Evolutionary conservation across 1,140 invertebrate species (phyloP).

Genomic region (Platyura marginata): DNA sequence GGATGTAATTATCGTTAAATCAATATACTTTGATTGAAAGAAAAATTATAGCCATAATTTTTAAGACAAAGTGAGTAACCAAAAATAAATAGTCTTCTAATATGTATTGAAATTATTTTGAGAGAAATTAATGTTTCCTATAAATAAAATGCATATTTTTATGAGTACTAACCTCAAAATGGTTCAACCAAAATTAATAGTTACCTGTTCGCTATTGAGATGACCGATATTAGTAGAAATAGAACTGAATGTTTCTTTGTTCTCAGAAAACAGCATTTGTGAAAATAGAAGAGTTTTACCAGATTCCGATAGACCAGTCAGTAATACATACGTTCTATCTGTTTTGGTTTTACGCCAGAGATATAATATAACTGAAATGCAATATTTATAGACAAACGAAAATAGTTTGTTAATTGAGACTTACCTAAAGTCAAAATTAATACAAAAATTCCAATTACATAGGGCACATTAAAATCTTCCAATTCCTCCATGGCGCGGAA

Average conservation of each 20-base stretch:
- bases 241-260: slow-evolving; percentile 63
- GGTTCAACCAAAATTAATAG: slow-evolving; percentile 35
- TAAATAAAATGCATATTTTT: no score
- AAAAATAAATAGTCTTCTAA: no score
- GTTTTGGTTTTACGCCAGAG: background rate
- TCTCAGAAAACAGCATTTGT: slow-evolving; percentile 46
- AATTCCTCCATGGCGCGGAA: background rate
- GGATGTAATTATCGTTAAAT: no score
- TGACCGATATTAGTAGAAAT: slow-evolving; percentile 65
- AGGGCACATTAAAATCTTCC: background rate
- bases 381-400: background rate
- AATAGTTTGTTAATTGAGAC: background rate
- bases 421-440: background rate
- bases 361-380: background rate
- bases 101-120: no score
- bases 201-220: slow-evolving; percentile 37
- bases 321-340: slow-evolving; percentile 29
- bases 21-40: no score
- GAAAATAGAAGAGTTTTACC: slow-evolving; percentile 76
- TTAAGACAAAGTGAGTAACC: no score
- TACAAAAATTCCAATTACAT: background rate
- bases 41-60: no score
- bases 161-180: no score
- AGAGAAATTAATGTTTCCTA: no score
- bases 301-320: slow-evolving; percentile 68